Evolutionary conservation across 2,113 vertebrate genomes (phyloP), one percentile per base, ranked within the genome.

Genomic region (Rafetus swinhoei): DNA sequence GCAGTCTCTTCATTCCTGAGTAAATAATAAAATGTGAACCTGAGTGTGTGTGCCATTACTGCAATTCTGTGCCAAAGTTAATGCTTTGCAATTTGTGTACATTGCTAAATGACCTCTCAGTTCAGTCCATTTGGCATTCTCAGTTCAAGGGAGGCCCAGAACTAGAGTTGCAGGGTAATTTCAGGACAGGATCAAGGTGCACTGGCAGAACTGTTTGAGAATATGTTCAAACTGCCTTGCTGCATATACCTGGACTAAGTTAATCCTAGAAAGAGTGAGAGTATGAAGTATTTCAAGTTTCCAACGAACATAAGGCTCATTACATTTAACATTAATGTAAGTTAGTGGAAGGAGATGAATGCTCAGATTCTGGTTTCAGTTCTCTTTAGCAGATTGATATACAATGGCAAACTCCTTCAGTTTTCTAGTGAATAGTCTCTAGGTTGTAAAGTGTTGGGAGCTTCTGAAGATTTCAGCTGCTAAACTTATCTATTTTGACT

Each of bases 21-120:
- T 25, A 50, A 77, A 77, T 50, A 18, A 2, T 39, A 79, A 86
- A 87, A 57, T 62, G 76, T 0, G 0, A 1, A 10, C 77, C 21
- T 52, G 25, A 65, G 32, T 12, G 81, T 18, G 79, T 29, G 3
- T n/a, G 29, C 77, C 0, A 1, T 16, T 1, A 0, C 14, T 80
- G 9, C 13, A 15, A 0, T 0, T 21, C 81, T 32, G 3, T 91
- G 55, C 88, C 59, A 79, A 55, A 50, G 79, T 84, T 59, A 69
- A 77, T 79, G 21, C 22, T 77, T 2, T 25, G 24, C 53, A 74
- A 3, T 3, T 65, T 57, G 39, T 77, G 9, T 85, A 59, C 60
- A 45, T 86, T 94, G 7, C 9, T 7, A 35, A 27, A 12, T 85
- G 74, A 1, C 19, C 74, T 9, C 60, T 10, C 4, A 54, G 9